Percentiles rank a stretch among this genome's conserved stretches.
phyloP scores from a whole-genome alignment of 2,113 vertebrate species.

The Ginglymostoma cirratum region DNA sequence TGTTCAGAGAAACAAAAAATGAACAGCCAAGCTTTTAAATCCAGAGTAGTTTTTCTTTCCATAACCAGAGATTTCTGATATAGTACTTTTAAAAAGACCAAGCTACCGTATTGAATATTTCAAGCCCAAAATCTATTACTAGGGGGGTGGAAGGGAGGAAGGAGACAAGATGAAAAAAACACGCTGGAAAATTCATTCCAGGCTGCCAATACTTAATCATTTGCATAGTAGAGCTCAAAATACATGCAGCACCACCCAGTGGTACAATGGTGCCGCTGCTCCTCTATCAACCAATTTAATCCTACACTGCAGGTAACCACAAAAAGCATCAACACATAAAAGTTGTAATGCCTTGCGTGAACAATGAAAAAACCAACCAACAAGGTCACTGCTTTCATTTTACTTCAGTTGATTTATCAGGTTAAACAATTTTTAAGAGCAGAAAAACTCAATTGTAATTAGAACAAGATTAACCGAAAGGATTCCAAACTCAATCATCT shows the following conservation, averaged over 20 bases:
- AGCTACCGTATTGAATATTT: not conserved
- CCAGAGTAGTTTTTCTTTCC: not conserved
- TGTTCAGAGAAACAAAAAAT: not conserved
- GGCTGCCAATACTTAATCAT: not conserved
- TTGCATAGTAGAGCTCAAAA: not conserved
- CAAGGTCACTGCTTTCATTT: not conserved
- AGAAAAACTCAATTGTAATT: not conserved
- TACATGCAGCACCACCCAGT: not conserved
- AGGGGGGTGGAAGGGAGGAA: not conserved
- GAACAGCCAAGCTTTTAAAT: not conserved
- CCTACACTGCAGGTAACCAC: not conserved
- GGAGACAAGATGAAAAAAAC: not conserved
- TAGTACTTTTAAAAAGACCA: not conserved
- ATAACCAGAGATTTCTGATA: not conserved
- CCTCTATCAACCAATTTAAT: not conserved
- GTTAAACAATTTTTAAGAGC: not conserved
- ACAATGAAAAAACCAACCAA: not conserved
- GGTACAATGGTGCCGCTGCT: not conserved
- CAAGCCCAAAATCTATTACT: not conserved
- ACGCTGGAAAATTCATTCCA: not conserved
- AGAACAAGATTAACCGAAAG: not conserved
- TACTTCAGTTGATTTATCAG: not conserved
- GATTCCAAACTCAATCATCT: not conserved
- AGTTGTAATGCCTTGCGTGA: not conserved
- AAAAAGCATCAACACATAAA: not conserved